Conservation (phyloP, 1,140 invertebrate genomes). For the Arctopsyche grandis region DNA sequence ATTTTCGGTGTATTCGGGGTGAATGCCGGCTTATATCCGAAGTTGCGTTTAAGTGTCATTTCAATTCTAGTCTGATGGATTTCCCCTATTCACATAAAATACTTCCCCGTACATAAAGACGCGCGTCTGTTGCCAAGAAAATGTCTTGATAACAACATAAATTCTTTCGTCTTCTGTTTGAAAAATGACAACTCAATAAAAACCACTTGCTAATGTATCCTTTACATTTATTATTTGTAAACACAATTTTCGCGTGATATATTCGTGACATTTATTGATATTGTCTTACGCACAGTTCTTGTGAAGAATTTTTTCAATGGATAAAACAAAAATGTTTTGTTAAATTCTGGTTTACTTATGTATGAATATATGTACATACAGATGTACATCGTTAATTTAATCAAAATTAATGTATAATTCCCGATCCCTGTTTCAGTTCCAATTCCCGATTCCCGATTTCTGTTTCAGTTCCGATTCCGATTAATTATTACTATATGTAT, state of each 20-base stretch:
- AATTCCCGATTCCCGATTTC: no score
- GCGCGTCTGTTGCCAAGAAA: constrained; percentile 19
- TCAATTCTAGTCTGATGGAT: constrained; percentile 19
- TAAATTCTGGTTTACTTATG: no score
- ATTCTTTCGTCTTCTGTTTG: constrained; percentile 27
- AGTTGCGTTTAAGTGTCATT: constrained; percentile 21
- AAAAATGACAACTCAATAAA: constrained; percentile 31
- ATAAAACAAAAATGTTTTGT: not conserved
- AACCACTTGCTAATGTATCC: constrained; percentile 19
- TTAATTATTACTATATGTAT: no score
- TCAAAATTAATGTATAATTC: no score
- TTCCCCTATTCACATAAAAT: constrained; percentile 25
- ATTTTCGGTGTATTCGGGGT: not conserved
- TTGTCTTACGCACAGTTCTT: not conserved
- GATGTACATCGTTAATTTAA: no score
- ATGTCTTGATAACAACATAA: constrained; percentile 23
- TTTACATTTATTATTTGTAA: constrained; percentile 30
- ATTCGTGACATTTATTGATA: constrained; percentile 16
- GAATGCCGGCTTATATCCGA: not conserved
- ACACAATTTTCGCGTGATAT: constrained; percentile 9
- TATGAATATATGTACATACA: no score
- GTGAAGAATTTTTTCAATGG: not conserved
- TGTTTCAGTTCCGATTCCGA: no score
- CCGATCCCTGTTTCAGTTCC: no score
- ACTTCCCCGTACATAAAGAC: not conserved